Base-by-base conservation (phyloP, 2,113 vertebrate genomes). In the Ophiodon elongatus region DNA sequence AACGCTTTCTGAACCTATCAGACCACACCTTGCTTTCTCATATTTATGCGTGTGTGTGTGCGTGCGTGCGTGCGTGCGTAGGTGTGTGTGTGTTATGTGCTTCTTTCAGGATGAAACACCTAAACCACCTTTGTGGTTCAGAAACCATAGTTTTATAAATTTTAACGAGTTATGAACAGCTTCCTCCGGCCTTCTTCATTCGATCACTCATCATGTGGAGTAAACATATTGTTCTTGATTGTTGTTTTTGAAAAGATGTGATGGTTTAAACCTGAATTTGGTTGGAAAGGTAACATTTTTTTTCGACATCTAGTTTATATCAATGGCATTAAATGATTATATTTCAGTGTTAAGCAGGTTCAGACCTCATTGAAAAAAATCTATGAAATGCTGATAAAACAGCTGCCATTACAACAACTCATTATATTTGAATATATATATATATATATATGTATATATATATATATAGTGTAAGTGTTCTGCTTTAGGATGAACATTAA, bases 21-120 rank as follows among this genome's bases (percentile, higher is more conserved):
- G 43, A n/a, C 76, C 80, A 82, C 77, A 71, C 69, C 78, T 67
- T 31, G 85, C 79, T 91, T 85, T 86, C 85, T 91, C 71, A 72
- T 82, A 25, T 57, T 15, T 15, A 31, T 27, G 8, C 29, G 60
- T 23, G 23, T 52, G 39, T 76, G 65, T 52, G 41, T 60, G 15
- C 62, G 63, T 54, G 31, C 50, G 15, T 41, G 1, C 45, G 59
- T 73, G 41, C n/a, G 8, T 35, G 60, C 17, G 11, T 45, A n/a
- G n/a, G 45, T 71, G 47, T 56, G 54, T 43, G 8, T 57, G 65
- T 59, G 63, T 35, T 65, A 8, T 47, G 66, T n/a, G 43, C 21
- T 19, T 19, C 56, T 37, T 47, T 19, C 25, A 25, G 62, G 13
- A 29, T 43, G 63, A 67, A 52, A 35, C 13, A 27, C 37, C 23